These are phyloP conservation scores for Pristionchus maxplancki DNA, from an alignment of 2,888 invertebrate genomes.

Conservation along the genomic window DNA sequence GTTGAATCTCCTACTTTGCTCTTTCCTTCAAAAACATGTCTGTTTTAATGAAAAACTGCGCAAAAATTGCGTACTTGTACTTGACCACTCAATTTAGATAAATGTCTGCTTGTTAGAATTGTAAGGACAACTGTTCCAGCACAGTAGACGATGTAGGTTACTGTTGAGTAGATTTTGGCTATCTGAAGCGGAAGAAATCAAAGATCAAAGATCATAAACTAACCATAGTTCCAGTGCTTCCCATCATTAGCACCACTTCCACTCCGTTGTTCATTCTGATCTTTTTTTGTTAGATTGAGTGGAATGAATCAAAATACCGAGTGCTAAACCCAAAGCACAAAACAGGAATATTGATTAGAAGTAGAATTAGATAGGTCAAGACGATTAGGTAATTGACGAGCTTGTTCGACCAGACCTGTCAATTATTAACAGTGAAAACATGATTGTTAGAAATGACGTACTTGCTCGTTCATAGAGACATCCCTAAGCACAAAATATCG, in stretches of 20 bases:
- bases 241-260: neutral
- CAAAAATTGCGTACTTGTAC: neutral
- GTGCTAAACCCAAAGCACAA: neutral
- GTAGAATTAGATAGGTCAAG: neutral
- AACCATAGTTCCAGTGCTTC: neutral
- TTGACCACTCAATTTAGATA: neutral
- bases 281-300: neutral
- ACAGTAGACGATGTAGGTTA: neutral
- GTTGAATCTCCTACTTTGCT: neutral
- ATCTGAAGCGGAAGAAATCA: neutral
- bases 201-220: neutral
- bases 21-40: neutral
- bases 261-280: neutral
- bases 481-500: neutral
- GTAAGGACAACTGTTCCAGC: neutral
- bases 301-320: neutral
- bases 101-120: neutral
- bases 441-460: neutral
- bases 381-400: neutral
- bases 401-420: neutral
- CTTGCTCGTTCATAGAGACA: neutral
- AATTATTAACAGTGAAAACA: neutral
- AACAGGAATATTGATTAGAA: neutral
- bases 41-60: neutral
- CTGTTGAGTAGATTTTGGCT: neutral